These are phyloP conservation scores for Zoanthus sansibaricus DNA, from an alignment of 92 coral and sea anemone genomes.

Conservation along the genomic window DNA sequence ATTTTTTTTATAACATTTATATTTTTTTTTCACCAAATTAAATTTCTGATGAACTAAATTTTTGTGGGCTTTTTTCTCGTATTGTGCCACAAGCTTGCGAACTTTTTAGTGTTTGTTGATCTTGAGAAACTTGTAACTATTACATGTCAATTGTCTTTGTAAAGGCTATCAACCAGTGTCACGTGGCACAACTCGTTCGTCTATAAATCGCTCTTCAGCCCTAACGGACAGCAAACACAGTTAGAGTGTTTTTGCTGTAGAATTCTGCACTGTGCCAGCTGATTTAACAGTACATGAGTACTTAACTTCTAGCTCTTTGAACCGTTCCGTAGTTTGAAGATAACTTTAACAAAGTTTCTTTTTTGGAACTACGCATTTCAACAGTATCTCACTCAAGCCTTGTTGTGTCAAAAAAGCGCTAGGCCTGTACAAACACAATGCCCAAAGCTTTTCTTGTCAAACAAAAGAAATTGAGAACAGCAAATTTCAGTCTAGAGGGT, in stretches of 20 bases:
- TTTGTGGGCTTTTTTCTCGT: background rate
- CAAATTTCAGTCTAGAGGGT: conserved; percentile 4
- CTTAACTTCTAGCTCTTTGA: conserved; percentile 40
- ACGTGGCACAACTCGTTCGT: conserved; percentile 42
- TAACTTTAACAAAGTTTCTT: background rate
- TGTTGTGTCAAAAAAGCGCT: background rate
- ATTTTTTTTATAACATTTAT: background rate
- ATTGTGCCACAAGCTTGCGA: conserved; percentile 8
- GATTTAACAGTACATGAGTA: background rate
- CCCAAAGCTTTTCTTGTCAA: conserved; percentile 90
- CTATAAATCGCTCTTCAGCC: conserved; percentile 41
- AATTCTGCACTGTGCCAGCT: conserved; percentile 23
- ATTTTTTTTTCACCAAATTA: background rate
- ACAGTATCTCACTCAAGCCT: background rate
- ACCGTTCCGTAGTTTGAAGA: background rate
- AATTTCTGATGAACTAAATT: background rate
- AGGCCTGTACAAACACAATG: conserved; percentile 57
- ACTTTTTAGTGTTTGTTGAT: conserved; percentile 15
- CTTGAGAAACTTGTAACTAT: conserved; percentile 1
- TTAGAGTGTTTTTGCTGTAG: conserved; percentile 42
- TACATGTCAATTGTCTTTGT: conserved; percentile 20
- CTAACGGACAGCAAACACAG: conserved; percentile 34
- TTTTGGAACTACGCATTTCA: background rate
- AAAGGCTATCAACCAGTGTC: conserved; percentile 17
- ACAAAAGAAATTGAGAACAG: conserved; percentile 69